Evolutionary conservation across 2,888 invertebrate species (phyloP), one percentile per base, ranked within the genome.

Genomic region (Anthophora plumipes): DNA sequence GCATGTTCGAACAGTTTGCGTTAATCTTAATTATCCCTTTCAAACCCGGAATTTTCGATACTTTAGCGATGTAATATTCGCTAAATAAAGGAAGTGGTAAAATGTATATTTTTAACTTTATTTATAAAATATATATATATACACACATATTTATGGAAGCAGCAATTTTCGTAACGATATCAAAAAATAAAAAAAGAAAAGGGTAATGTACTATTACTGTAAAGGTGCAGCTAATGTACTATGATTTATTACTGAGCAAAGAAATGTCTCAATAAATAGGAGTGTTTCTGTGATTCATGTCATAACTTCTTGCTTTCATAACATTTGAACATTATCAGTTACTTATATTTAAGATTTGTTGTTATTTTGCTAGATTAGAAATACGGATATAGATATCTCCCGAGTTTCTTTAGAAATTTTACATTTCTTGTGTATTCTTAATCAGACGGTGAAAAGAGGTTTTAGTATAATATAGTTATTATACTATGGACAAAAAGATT

Each of bases 21-120:
- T 80, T 84, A 3, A 4, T 31, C 31, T 4, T 31, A 82, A 87
- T 87, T 84, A 80, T 77, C 73, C 57, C 74, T 70, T 60, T 68
- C 73, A n/a, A 71, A 46, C 39, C 17, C 6, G 25, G 5, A 20
- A 2, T 55, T 17, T 55, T 55, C 43, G 31, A 31, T 60, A 5
- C n/a, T 22, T 6, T 46, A 12, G 39, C 25, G n/a, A 60, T 72
- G 48, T 67, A 25, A 43, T 67, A 55, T 55, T 67, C 9, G 41
- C 43, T 25, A 1, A 4, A 31, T 6, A 25, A 25, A 37, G 14
- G 57, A 31, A 41, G 9, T n/a, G 1, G n/a, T 11, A 9, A n/a
- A 55, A 41, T 2, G n/a, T 12, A 0, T 25, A 31, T 25, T 68
- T 31, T 8, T 12, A 55, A 37, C 37, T 37, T 59, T 39, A 39